A percentile compares a stretch with the other conserved stretches of the same genome.
Conservation (phyloP, 2,888 invertebrate species). For the Nephrotoma guestfalica region DNA sequence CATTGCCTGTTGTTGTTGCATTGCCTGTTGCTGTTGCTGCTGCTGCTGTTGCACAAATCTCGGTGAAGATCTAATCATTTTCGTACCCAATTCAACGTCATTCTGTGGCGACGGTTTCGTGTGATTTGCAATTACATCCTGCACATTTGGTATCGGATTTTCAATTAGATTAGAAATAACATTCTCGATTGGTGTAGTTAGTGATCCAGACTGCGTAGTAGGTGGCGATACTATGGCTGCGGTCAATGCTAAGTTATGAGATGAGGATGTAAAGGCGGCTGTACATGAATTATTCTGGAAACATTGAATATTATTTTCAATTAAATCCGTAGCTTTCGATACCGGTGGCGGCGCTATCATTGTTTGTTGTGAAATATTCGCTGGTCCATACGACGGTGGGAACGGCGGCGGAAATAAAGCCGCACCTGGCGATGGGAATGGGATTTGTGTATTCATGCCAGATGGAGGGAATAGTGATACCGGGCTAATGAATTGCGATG, state of each 20-base stretch:
- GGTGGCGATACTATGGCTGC: slow-evolving; percentile 62
- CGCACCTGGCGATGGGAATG: slow-evolving; percentile 52
- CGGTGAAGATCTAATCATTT: slow-evolving; percentile 44
- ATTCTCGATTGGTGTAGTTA: slow-evolving; percentile 8
- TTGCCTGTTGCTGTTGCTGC: slow-evolving; percentile 43
- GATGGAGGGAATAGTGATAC: slow-evolving; percentile 37
- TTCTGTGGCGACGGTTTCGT: not conserved
- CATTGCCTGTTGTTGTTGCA: slow-evolving; percentile 17
- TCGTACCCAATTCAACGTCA: slow-evolving; percentile 26
- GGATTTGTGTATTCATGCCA: slow-evolving; percentile 43
- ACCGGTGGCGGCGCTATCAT: slow-evolving; percentile 7
- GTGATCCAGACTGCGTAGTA: slow-evolving; percentile 33
- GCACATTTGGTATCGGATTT: slow-evolving; percentile 7
- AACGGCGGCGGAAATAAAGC: slow-evolving; percentile 44
- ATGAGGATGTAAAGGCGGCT: slow-evolving; percentile 68
- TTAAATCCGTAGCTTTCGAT: not conserved
- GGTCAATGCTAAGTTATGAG: slow-evolving; percentile 67
- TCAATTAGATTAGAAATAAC: not conserved
- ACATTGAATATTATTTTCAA: not conserved
- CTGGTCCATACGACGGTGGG: slow-evolving; percentile 7
- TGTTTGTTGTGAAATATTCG: slow-evolving; percentile 7
- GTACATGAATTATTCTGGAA: slow-evolving; percentile 22
- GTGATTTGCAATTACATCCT: not conserved
- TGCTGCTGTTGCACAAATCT: slow-evolving; percentile 39
- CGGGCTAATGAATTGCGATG: slow-evolving; percentile 13